Base-by-base conservation (phyloP, 2,888 invertebrate genomes). In the Trachelus stipa region DNA sequence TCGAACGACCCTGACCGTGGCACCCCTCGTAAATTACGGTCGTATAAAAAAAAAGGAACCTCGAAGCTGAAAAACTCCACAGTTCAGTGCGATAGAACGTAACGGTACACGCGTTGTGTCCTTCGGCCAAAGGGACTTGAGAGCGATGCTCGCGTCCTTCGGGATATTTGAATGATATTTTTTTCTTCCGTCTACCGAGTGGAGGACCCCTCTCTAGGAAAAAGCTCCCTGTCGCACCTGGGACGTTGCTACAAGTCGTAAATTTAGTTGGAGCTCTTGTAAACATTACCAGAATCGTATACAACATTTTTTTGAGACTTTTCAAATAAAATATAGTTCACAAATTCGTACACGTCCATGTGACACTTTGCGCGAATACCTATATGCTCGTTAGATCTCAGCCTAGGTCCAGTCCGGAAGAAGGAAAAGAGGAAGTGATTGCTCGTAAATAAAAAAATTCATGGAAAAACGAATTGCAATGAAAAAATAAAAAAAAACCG, bases 61-160 rank as follows among this genome's bases (percentile, higher is more conserved):
- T 81, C 34, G 75, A 73, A 34, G 37, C 82, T 85, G 84, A 87
- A 87, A 87, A 87, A 88, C 83, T 81, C 75, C 83, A 80, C 80
- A 81, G 81, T 81, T 81, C 86, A 85, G 85, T 87, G 86, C 84
- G 81, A 83, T 83, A 84, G 83, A 85, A 87, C 80, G 80, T 87
- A 88, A 88, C 86, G 86, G 87, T 84, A 85, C 81, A 83, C 77
- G 82, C 34, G 31, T 12, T 15, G 71, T 33, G 71, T 71, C 71
- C 71, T 71, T 71, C 71, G 71, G 15, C 71, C 12, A 23, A 71
- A 71, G 23, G 71, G 31, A 56, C 56, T 56, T 56, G 23, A 56
- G 56, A 56, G 56, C 56, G 23, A 9, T 56, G 56, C 23, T 56
- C 78, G 77, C 81, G 83, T 83, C 84, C 82, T 82, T 83, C 84